Percentiles rank a stretch among this genome's conserved stretches.
phyloP scores from a whole-genome alignment of 2,113 vertebrate species.

The Diglossa brunneiventris region DNA sequence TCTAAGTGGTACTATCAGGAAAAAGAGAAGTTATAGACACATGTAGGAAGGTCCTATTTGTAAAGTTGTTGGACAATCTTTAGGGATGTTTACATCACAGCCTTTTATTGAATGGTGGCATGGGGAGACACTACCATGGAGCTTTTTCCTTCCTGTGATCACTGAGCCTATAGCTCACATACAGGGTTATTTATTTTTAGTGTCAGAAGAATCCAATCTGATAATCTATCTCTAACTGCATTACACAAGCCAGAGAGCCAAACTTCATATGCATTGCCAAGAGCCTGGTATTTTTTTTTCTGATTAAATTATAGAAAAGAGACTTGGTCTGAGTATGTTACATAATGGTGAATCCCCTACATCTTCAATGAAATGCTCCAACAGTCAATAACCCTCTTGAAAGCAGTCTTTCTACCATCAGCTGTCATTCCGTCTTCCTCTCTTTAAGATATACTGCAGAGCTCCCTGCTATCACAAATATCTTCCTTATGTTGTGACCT shows the following conservation, averaged over 20 bases:
- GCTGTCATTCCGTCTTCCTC: not conserved
- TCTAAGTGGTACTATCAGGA: not conserved
- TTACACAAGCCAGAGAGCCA: not conserved
- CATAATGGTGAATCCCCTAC: not conserved
- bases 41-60: not conserved
- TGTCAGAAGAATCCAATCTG: not conserved
- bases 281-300: not conserved
- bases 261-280: not conserved
- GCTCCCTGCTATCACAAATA: not conserved
- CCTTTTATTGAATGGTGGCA: not conserved
- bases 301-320: not conserved
- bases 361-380: not conserved
- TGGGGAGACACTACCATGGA: not conserved
- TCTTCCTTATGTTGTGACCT: slow-evolving; percentile 20
- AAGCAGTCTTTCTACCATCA: not conserved
- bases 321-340: not conserved
- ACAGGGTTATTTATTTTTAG: not conserved
- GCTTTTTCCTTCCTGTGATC: not conserved
- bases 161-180: not conserved
- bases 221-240: not conserved
- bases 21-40: not conserved
- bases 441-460: not conserved
- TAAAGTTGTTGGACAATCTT: not conserved
- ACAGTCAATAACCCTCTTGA: not conserved
- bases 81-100: not conserved